Evolutionary conservation across 2,888 invertebrate species (phyloP).

Genomic region (Tanytarsus gracilentus): DNA sequence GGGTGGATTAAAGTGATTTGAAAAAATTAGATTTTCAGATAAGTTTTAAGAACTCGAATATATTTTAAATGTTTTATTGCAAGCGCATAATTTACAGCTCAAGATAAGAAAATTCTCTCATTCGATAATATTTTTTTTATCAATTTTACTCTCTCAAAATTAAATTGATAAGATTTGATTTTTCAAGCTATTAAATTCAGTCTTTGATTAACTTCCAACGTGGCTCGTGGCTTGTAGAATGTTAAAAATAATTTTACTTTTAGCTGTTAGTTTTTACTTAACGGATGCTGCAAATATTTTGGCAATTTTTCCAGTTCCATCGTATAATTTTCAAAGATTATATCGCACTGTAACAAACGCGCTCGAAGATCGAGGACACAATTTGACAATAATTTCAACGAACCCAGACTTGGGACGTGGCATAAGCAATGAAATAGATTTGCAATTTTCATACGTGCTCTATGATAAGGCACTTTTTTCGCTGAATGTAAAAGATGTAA

Average conservation of each 20-base stretch:
- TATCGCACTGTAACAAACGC: neutral
- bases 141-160: too few relatives aligned
- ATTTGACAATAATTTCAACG: constrained; percentile 6
- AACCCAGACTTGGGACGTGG: constrained; percentile 19
- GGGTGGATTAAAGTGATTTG: too few relatives aligned
- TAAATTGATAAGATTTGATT: too few relatives aligned
- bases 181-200: too few relatives aligned
- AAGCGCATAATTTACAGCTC: too few relatives aligned
- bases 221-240: too few relatives aligned
- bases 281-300: constrained; percentile 2
- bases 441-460: constrained; percentile 38
- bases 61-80: too few relatives aligned
- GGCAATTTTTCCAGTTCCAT: constrained; percentile 19
- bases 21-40: too few relatives aligned
- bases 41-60: too few relatives aligned
- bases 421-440: constrained; percentile 39
- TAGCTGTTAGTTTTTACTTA: neutral
- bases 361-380: constrained; percentile 11
- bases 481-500: constrained; percentile 15
- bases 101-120: too few relatives aligned
- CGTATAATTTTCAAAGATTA: neutral
- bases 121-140: too few relatives aligned
- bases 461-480: constrained; percentile 31
- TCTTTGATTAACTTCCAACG: too few relatives aligned
- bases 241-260: neutral